These are phyloP conservation scores for Conops quadrifasciatus DNA, from an alignment of 2,888 invertebrate species.

Conservation along the genomic window DNA sequence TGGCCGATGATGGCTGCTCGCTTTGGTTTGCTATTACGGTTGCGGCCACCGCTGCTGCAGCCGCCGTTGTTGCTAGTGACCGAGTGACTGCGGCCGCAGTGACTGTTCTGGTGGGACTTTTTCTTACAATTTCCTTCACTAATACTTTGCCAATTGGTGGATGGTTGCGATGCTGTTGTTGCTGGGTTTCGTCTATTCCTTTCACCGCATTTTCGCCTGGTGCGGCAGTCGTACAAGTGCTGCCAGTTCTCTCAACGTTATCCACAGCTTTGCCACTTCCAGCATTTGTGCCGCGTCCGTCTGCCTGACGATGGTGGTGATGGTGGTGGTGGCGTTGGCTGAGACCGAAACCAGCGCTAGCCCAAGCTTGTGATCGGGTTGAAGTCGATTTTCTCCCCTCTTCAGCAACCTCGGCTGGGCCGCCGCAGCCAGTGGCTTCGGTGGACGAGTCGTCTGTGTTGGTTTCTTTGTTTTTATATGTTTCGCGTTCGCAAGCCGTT, in stretches of 20 bases:
- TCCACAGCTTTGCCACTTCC: constrained; percentile 18
- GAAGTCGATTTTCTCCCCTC: constrained; percentile 1
- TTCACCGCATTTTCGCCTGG: constrained; percentile 25
- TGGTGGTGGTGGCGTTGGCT: constrained; percentile 6
- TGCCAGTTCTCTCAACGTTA: constrained; percentile 23
- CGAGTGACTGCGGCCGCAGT: not conserved
- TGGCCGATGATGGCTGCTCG: constrained; percentile 37
- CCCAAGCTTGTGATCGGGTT: not conserved
- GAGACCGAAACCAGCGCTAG: not conserved
- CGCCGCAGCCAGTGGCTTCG: constrained; percentile 5
- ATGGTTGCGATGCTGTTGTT: not conserved
- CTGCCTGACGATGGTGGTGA: constrained; percentile 27
- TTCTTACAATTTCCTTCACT: not conserved
- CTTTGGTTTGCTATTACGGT: constrained; percentile 2
- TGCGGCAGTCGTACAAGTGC: constrained; percentile 42
- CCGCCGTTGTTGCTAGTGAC: constrained; percentile 9
- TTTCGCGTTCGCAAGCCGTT: constrained; percentile 41
- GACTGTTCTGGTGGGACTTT: not conserved
- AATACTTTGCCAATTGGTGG: not conserved
- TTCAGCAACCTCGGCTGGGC: constrained; percentile 22
- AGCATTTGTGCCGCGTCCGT: not conserved
- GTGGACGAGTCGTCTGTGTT: constrained; percentile 37
- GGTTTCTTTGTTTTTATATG: constrained; percentile 33
- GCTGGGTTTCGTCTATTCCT: not conserved
- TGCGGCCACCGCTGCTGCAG: constrained; percentile 36